Conservation (phyloP, 2,113 vertebrate genomes). For the Prietella phreatophila region DNA sequence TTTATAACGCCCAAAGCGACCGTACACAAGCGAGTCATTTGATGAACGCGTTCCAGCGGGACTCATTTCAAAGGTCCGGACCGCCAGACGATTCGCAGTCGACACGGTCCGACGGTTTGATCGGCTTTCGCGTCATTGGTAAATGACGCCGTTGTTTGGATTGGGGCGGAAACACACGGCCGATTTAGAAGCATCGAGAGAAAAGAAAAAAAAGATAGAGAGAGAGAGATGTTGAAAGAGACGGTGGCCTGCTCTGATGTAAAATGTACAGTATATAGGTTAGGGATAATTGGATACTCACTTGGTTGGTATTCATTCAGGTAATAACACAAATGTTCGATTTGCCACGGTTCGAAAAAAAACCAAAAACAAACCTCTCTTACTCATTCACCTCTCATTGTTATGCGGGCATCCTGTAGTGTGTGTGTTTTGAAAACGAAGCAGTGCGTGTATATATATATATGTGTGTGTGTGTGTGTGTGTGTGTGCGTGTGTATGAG, state of each 20-base stretch:
- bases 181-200: not conserved
- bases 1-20: not conserved
- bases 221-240: not conserved
- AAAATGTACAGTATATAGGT: not conserved
- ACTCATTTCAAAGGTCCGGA: not conserved
- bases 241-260: not conserved
- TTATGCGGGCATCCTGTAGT: constrained; percentile 45
- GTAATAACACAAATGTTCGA: not conserved
- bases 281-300: not conserved
- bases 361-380: not conserved
- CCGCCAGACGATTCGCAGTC: not conserved
- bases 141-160: constrained; percentile 8
- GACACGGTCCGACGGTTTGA: not conserved
- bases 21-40: not conserved
- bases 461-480: constrained; percentile 22
- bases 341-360: not conserved
- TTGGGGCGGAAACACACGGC: not conserved
- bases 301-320: not conserved
- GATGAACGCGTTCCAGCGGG: not conserved
- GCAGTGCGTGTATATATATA: constrained; percentile 10
- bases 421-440: constrained; percentile 36
- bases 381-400: constrained; percentile 44
- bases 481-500: constrained; percentile 18
- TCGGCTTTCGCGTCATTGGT: not conserved
- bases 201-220: not conserved